Percentiles rank a stretch among this genome's conserved stretches.
phyloP scores from a whole-genome alignment of 2,797 vertebrate species.

The Malurus leucopterus region DNA sequence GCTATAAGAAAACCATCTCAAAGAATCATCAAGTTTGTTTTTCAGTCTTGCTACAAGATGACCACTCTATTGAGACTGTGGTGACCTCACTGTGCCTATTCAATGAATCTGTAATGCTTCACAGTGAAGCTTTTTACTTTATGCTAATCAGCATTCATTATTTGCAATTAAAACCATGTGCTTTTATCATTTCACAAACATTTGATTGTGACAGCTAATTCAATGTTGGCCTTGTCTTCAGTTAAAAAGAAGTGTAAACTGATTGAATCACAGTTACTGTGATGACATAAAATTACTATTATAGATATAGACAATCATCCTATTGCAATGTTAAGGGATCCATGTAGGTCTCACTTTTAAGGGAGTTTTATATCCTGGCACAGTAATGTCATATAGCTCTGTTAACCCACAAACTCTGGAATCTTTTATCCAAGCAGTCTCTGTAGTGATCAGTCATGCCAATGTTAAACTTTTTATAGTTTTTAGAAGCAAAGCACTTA shows the following conservation, averaged over 20 bases:
- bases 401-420: background rate
- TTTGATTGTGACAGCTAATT: constrained; percentile 68
- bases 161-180: constrained; percentile 59
- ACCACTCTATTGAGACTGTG: constrained; percentile 19
- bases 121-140: constrained; percentile 60
- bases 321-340: background rate
- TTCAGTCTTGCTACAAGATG: constrained; percentile 58
- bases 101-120: constrained; percentile 28
- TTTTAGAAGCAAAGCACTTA: constrained; percentile 2
- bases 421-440: background rate
- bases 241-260: constrained; percentile 37
- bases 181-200: constrained; percentile 70
- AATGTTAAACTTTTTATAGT: background rate
- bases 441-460: background rate
- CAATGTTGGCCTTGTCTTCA: constrained; percentile 67
- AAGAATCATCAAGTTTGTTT: constrained; percentile 55
- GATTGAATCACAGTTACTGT: constrained; percentile 13
- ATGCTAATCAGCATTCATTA: constrained; percentile 64
- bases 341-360: background rate
- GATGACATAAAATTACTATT: constrained; percentile 21
- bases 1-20: constrained; percentile 32
- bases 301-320: background rate
- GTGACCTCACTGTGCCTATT: constrained; percentile 62
- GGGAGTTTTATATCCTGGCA: background rate
- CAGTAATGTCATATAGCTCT: background rate